These are phyloP conservation scores for Tanaodytes sp. DNA, from an alignment of 2,888 invertebrate genomes.

Conservation along the genomic window DNA sequence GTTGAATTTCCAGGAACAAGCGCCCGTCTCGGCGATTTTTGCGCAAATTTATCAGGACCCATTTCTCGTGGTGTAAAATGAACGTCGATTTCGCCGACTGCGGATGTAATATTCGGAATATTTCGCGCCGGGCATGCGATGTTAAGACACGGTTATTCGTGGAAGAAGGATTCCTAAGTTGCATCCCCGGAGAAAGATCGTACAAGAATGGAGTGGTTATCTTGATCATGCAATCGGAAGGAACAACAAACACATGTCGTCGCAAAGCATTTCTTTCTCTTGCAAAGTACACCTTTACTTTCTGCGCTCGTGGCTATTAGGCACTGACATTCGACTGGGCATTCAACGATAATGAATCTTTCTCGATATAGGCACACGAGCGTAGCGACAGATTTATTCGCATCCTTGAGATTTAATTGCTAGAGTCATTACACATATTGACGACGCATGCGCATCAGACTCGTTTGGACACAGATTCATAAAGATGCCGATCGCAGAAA, in stretches of 20 bases:
- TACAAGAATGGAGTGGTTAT: constrained; percentile 47
- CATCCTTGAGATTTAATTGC: constrained; percentile 53
- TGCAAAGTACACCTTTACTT: constrained; percentile 47
- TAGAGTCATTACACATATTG: constrained; percentile 46
- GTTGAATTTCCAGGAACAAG: too few relatives aligned
- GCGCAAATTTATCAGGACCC: constrained; percentile 2
- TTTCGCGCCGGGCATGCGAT: constrained; percentile 17
- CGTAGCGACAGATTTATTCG: constrained; percentile 51
- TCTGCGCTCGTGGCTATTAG: constrained; percentile 51
- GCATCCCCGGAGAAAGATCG: constrained; percentile 26
- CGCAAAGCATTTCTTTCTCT: constrained; percentile 46
- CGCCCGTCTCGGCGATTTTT: too few relatives aligned
- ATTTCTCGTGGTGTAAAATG: constrained; percentile 15
- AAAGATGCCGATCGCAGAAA: constrained; percentile 28
- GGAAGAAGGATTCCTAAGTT: constrained; percentile 33
- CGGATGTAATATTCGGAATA: constrained; percentile 30
- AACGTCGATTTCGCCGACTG: constrained; percentile 3
- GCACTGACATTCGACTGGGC: constrained; percentile 51
- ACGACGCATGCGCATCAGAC: constrained; percentile 16
- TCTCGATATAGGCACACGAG: constrained; percentile 51
- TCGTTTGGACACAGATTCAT: constrained; percentile 24
- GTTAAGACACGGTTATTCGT: constrained; percentile 28
- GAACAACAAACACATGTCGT: constrained; percentile 54
- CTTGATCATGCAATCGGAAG: constrained; percentile 52
- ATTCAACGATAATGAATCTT: constrained; percentile 54